Evolutionary conservation across 35 echinoderm and acorn worm species (phyloP).

Genomic region (Holothuria glaberrima): DNA sequence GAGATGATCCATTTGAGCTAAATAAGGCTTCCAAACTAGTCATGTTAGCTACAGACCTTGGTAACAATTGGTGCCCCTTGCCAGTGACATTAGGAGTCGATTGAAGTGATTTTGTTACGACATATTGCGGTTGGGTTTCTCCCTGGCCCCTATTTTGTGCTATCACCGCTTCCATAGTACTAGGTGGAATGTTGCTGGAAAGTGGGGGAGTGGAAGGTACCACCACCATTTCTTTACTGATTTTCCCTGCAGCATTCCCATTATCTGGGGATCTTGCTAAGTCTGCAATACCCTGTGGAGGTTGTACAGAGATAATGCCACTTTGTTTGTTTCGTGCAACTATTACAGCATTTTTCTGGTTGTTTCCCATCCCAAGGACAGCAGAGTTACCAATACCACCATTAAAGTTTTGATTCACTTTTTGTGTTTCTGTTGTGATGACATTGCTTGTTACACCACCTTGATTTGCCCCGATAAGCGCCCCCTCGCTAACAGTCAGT

Average conservation of each 20-base stretch:
- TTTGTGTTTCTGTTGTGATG: conserved; percentile 19
- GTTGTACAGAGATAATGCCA: conserved; percentile 30
- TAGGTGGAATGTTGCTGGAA: conserved; percentile 51
- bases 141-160: neutral
- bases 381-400: neutral
- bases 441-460: neutral
- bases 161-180: conserved; percentile 34
- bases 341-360: conserved; percentile 19
- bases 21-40: conserved; percentile 21
- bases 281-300: neutral
- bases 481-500: neutral
- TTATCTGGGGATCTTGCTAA: neutral
- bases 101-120: neutral
- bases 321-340: conserved; percentile 36
- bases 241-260: neutral
- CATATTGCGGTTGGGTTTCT: neutral
- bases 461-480: neutral
- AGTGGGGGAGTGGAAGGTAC: conserved; percentile 16
- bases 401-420: neutral
- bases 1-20: neutral
- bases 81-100: neutral
- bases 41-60: neutral
- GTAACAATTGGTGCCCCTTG: neutral
- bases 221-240: conserved; percentile 42
- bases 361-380: neutral